Evolutionary conservation across 37 sponge, comb jelly and placozoan genomes (phyloP).

Genomic region (Halisarca cf. caerulea): DNA sequence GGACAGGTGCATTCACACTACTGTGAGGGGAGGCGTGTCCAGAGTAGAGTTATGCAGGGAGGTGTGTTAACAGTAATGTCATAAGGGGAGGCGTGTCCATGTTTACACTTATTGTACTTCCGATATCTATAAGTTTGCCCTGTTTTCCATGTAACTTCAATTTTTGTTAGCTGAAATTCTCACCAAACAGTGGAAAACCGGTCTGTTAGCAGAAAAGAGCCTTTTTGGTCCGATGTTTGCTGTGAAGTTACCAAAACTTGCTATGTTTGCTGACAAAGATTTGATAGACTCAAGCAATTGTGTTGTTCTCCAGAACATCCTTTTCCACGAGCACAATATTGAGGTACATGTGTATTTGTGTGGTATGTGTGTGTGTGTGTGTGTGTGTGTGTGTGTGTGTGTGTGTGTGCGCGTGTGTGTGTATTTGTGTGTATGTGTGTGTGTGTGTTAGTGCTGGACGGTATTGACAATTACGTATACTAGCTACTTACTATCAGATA

Average conservation of each 20-base stretch:
- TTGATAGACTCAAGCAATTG: slow-evolving; percentile 30
- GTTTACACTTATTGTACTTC: too few relatives aligned
- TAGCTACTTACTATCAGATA: too few relatives aligned
- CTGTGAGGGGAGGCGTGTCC: too few relatives aligned
- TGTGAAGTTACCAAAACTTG: slow-evolving; percentile 52
- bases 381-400: slow-evolving; percentile 22
- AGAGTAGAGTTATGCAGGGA: too few relatives aligned
- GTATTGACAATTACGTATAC: too few relatives aligned
- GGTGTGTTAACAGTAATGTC: too few relatives aligned
- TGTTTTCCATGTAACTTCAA: too few relatives aligned
- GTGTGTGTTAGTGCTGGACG: too few relatives aligned
- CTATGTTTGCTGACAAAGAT: neutral
- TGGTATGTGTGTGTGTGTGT: slow-evolving; percentile 7
- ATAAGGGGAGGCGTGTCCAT: too few relatives aligned
- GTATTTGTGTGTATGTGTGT: too few relatives aligned
- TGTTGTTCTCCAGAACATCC: slow-evolving; percentile 55
- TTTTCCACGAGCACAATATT: slow-evolving; percentile 66
- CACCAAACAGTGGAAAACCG: slow-evolving; percentile 53
- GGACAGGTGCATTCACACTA: too few relatives aligned
- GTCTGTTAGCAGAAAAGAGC: slow-evolving; percentile 42
- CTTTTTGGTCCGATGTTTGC: slow-evolving; percentile 69
- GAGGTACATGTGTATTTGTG: slow-evolving; percentile 48
- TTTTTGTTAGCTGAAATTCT: slow-evolving; percentile 32
- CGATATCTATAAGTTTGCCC: too few relatives aligned
- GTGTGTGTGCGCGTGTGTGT: neutral